These are phyloP conservation scores for Heliconius hermathena DNA, from an alignment of 1,140 invertebrate species.

Conservation along the genomic window DNA sequence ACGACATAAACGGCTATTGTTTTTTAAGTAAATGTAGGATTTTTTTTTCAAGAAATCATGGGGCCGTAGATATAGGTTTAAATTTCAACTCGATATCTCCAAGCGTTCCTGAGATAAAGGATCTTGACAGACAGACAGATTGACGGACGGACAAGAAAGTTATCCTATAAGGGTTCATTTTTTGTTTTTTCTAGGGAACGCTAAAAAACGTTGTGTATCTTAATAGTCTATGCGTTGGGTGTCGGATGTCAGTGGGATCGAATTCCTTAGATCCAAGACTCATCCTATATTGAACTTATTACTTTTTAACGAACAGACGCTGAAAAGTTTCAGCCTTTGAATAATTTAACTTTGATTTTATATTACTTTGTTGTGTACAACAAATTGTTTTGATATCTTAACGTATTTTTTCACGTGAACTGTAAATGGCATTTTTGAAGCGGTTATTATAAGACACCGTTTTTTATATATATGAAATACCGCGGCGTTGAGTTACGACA, in stretches of 20 bases:
- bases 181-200: no score
- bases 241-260: slow-evolving; percentile 29
- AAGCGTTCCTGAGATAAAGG: no score
- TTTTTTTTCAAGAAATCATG: no score
- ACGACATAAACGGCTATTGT: no score
- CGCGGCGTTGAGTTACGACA: no score
- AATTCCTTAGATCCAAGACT: background rate
- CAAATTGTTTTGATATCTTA: background rate
- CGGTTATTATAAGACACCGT: background rate
- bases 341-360: slow-evolving; percentile 7
- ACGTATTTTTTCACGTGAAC: background rate
- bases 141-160: no score
- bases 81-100: no score
- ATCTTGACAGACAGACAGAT: no score
- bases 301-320: slow-evolving; percentile 21
- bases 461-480: no score
- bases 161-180: no score
- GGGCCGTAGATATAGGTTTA: no score
- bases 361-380: background rate
- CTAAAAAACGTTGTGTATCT: background rate
- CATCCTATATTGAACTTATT: slow-evolving; percentile 23
- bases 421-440: background rate
- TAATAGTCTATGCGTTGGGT: background rate
- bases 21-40: no score
- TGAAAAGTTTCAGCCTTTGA: slow-evolving; percentile 19